Evolutionary conservation across 2,797 vertebrate genomes (phyloP).

Genomic region (Alca torda): DNA sequence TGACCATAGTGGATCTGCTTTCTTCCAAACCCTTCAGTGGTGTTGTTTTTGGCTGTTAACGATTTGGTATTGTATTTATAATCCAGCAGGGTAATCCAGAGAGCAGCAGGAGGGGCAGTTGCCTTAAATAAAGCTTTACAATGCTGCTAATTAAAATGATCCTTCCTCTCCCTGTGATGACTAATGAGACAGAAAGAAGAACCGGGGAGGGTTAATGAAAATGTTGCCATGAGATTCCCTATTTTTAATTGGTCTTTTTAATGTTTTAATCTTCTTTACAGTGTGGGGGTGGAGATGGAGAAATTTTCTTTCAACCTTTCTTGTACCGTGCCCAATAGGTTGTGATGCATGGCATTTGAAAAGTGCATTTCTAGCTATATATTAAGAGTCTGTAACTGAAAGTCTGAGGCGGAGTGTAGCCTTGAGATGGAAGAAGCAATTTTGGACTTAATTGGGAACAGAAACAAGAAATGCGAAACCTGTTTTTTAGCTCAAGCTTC

Average conservation of each 20-base stretch:
- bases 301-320: background rate
- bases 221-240: slow-evolving; percentile 43
- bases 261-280: slow-evolving; percentile 52
- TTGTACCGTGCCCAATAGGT: background rate
- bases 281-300: background rate
- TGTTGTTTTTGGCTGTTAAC: slow-evolving; percentile 29
- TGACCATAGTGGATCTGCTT: slow-evolving; percentile 39
- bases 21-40: slow-evolving; percentile 15
- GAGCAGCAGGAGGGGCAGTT: slow-evolving; percentile 71
- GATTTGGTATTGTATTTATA: slow-evolving; percentile 71
- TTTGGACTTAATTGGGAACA: background rate
- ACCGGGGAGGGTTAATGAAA: slow-evolving; percentile 71
- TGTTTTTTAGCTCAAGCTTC: slow-evolving; percentile 8
- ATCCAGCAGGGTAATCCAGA: slow-evolving; percentile 68
- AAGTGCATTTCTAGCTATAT: background rate
- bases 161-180: slow-evolving; percentile 65
- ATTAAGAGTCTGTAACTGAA: background rate
- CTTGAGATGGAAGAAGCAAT: background rate
- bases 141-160: slow-evolving; percentile 78
- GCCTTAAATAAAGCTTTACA: slow-evolving; percentile 72
- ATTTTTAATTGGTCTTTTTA: slow-evolving; percentile 70
- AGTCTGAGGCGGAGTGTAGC: background rate
- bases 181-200: slow-evolving; percentile 73
- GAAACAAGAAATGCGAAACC: slow-evolving; percentile 23
- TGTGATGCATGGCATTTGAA: background rate